Percentiles rank a stretch among this genome's conserved stretches.
These are phyloP conservation scores for Conus betulinus DNA, from an alignment of 1,140 invertebrate species.

Conservation along the genomic window DNA sequence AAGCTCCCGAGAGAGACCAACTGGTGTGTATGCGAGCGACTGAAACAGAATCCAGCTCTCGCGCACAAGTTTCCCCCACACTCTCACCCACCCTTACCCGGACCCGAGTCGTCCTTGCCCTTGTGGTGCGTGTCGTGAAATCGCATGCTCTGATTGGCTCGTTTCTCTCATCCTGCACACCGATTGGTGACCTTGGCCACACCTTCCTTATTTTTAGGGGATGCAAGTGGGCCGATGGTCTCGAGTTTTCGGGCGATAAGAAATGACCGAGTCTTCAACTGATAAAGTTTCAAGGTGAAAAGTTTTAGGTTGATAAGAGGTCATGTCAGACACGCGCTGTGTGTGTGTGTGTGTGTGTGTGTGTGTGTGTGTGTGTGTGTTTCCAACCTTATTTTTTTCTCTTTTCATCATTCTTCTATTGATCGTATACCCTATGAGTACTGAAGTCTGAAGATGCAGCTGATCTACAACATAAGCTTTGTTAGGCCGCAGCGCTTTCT, in stretches of 20 bases:
- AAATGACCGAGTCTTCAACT: neutral
- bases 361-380: neutral
- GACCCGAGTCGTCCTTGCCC: constrained; percentile 6
- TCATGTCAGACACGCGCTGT: neutral
- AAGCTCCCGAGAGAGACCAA: neutral
- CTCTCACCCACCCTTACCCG: neutral
- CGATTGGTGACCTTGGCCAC: neutral
- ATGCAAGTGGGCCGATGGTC: neutral
- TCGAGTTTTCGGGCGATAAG: neutral
- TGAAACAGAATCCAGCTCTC: neutral
- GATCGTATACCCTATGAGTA: too few species aligned
- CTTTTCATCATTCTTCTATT: too few species aligned
- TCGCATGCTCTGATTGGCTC: neutral
- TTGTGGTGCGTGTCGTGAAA: neutral
- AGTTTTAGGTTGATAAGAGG: neutral
- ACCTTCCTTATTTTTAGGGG: neutral
- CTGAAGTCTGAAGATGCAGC: too few species aligned
- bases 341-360: neutral
- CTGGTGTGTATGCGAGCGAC: neutral
- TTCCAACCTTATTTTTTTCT: too few species aligned
- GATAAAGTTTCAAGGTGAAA: neutral
- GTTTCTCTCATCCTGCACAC: neutral
- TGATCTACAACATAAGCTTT: too few species aligned
- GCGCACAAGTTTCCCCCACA: neutral
- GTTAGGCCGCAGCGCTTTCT: too few species aligned